Base-by-base conservation (phyloP, 1,140 invertebrate species). In the Drosophila sp. region DNA sequence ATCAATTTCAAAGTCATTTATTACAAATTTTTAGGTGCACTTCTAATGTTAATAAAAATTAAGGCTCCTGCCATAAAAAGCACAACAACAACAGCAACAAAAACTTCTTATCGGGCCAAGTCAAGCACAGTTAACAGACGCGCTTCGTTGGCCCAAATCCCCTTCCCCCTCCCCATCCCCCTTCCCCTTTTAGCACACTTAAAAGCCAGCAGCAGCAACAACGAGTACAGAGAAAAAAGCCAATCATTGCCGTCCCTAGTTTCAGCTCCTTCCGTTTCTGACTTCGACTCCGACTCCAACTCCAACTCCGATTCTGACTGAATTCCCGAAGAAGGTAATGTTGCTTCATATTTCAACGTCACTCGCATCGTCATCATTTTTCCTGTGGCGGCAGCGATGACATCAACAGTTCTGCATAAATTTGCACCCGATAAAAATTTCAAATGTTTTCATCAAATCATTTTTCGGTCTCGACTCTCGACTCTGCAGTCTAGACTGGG, bases 391-490 rank as follows among this genome's bases (percentile, higher is more conserved):
- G 70, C 48, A 66, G 76, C 83, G 84, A 89, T 89, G 83, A 89
- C 83, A 89, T 89, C 76, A 83, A 89, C 83, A 89, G 83, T 89
- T 89, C 83, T 89, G 83, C 79, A 89, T 89, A 89, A 89, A 83
- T 89, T 89, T 89, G 83, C 84, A 89, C 83, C 83, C 84, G 83
- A 89, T 89, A 89, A 89, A 89, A 89, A 89, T 89, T 89, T 89
- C 83, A 89, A 89, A 89, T 89, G 83, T 89, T 89, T 89, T 89
- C 83, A 89, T 89, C 83, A 89, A 89, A 89, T 89, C 84, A 89
- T 89, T 89, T 70, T 89, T 83, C 32, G 83, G 76, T 54, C 48
- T 9, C n/a, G n/a, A 2, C n/a, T 11, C n/a, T 27, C 11, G 4
- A 2, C 14, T 16, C 16, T 8, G 7, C 7, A 9, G 34, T 54